These are phyloP conservation scores for Drosophila silvestris DNA, from an alignment of 2,888 invertebrate species.

Conservation along the genomic window DNA sequence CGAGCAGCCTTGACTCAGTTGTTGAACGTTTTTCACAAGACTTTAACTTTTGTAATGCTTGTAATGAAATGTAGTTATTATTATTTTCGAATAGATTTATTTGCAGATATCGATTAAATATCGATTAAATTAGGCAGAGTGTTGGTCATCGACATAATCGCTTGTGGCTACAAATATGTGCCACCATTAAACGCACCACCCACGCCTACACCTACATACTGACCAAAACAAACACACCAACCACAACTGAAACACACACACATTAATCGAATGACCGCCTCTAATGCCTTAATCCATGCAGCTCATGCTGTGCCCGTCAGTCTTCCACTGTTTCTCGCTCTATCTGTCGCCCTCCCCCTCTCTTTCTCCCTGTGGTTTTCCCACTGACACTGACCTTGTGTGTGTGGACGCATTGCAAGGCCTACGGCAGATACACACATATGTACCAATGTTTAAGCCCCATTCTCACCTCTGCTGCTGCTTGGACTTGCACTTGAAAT, in stretches of 20 bases:
- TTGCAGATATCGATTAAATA: slow-evolving; percentile 2
- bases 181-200: not conserved
- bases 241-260: not conserved
- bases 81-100: not conserved
- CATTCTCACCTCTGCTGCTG: not conserved
- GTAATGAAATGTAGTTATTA: not conserved
- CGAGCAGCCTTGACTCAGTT: not conserved
- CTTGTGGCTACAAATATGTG: slow-evolving; percentile 5
- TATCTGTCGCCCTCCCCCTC: not conserved
- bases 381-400: slow-evolving; percentile 65
- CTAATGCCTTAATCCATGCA: slow-evolving; percentile 51
- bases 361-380: not conserved
- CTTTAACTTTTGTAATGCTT: not conserved
- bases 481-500: slow-evolving; percentile 53
- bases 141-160: slow-evolving; percentile 3
- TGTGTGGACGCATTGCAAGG: slow-evolving; percentile 14
- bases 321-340: not conserved
- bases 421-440: slow-evolving; percentile 3
- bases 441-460: not conserved
- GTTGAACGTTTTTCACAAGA: not conserved
- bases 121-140: not conserved
- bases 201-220: not conserved
- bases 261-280: slow-evolving; percentile 19
- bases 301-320: slow-evolving; percentile 6
- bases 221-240: not conserved